phyloP scores from a whole-genome alignment of 1,140 invertebrate species.

The Drosophila hydei region DNA sequence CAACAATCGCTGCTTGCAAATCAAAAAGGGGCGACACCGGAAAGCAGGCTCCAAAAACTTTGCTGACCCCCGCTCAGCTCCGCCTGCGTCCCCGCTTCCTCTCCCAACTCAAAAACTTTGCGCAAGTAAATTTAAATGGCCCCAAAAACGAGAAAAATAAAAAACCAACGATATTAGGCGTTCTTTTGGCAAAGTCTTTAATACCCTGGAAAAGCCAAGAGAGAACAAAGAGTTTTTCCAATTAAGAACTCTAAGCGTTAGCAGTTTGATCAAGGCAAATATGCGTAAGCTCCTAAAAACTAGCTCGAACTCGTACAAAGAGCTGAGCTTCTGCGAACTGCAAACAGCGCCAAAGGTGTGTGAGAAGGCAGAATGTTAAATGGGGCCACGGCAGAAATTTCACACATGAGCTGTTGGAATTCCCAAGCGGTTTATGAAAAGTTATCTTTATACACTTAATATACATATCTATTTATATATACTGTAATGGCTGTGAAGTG shows the following conservation, averaged over 20 bases:
- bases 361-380: background rate
- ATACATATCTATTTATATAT: background rate
- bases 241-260: slow-evolving; percentile 5
- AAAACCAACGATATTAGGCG: slow-evolving; percentile 26
- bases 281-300: background rate
- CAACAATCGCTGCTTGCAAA: slow-evolving; percentile 56
- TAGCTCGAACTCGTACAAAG: slow-evolving; percentile 1
- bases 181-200: slow-evolving; percentile 39
- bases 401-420: slow-evolving; percentile 27
- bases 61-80: slow-evolving; percentile 17
- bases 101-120: slow-evolving; percentile 21
- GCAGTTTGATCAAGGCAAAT: slow-evolving; percentile 5
- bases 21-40: slow-evolving; percentile 50
- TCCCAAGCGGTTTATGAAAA: slow-evolving; percentile 26
- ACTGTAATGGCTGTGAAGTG: background rate
- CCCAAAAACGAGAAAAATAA: slow-evolving; percentile 48
- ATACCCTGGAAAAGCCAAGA: slow-evolving; percentile 30
- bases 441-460: background rate
- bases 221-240: slow-evolving; percentile 9
- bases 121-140: slow-evolving; percentile 32
- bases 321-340: background rate
- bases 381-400: slow-evolving; percentile 22
- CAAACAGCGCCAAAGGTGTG: background rate
- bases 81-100: slow-evolving; percentile 8
- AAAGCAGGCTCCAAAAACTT: slow-evolving; percentile 60